Evolutionary conservation across 2,113 vertebrate species (phyloP), one percentile per base, ranked within the genome.

Genomic region (Urocitellus parryii): DNA sequence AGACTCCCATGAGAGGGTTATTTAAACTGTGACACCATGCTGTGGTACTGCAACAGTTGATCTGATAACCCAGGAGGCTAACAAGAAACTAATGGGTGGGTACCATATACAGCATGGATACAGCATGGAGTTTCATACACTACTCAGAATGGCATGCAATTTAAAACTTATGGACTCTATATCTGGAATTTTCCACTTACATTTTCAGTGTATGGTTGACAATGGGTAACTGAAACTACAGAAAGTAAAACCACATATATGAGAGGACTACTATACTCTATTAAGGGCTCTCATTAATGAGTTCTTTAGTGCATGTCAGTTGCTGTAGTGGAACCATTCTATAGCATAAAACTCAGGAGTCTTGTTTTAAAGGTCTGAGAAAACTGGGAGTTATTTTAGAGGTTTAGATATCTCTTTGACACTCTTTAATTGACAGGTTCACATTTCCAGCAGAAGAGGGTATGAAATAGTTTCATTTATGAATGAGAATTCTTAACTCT

Each of bases 361-460:
- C 24, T 48, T 65, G 45, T 79, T 92, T 77, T 27, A 56, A 82
- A 88, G 56, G 29, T 80, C 34, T 63, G 5, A 87, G 14, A 45
- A 42, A 72, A 65, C 68, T 63, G 42, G 29, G 22, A 93, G 29
- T 70, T 37, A 58, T 73, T 82, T 79, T 27, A 86, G 63, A 79
- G 42, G 20, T 76, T 61, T 88, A 29, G 45, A 45, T 58, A 51
- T 29, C 29, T 89, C 70, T 73, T 88, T 83, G 45, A 95, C 39
- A 80, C 20, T 61, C 20, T 86, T 94, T 96, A 94, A 88, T 74
- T 93, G 87, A 94, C 93, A 92, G 51, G 93, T 87, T 96, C 86
- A 68, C 29, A 94, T 95, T 91, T 91, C 25, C 45, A 94, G 82
- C 37, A 86, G 77, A 87, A 80, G 22, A 91, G 70, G 91, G 22